These are phyloP conservation scores for Theonella swinhoei DNA, from an alignment of 37 sponge, comb jelly and placozoan species.

Conservation along the genomic window DNA sequence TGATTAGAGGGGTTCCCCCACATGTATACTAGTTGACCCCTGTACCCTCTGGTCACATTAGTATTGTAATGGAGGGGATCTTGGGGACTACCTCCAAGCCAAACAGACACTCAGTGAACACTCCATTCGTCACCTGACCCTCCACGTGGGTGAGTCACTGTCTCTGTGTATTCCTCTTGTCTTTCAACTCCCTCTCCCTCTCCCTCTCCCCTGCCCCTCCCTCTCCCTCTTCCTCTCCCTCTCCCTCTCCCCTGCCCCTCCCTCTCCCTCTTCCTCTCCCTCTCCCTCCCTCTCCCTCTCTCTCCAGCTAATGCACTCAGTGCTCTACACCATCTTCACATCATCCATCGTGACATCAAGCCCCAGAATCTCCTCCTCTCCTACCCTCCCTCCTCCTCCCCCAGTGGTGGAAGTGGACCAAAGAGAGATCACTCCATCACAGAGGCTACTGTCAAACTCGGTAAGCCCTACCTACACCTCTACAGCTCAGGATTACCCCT, in stretches of 20 bases:
- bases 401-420: background rate
- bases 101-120: slow-evolving; percentile 80
- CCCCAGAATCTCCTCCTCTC: slow-evolving; percentile 93
- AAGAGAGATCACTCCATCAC: background rate
- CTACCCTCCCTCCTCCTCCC: slow-evolving; percentile 37
- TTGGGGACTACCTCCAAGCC: slow-evolving; percentile 78
- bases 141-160: slow-evolving; percentile 59
- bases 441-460: slow-evolving; percentile 65
- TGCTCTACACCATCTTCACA: slow-evolving; percentile 61
- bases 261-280: background rate
- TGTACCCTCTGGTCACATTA: too few species aligned
- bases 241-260: too few species aligned
- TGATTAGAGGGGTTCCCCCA: too few species aligned
- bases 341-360: slow-evolving; percentile 94
- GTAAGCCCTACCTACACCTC: slow-evolving; percentile 9
- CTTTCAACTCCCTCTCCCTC: background rate
- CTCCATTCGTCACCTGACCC: slow-evolving; percentile 65
- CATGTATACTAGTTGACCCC: too few species aligned
- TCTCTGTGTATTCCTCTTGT: background rate
- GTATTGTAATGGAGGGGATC: slow-evolving; percentile 94
- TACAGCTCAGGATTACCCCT: too few species aligned
- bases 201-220: background rate
- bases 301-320: slow-evolving; percentile 68
- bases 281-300: background rate
- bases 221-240: too few species aligned